Percentiles rank a stretch among this genome's conserved stretches.
Conservation (phyloP, 2,888 invertebrate genomes). For the Macrophya alboannulata region DNA sequence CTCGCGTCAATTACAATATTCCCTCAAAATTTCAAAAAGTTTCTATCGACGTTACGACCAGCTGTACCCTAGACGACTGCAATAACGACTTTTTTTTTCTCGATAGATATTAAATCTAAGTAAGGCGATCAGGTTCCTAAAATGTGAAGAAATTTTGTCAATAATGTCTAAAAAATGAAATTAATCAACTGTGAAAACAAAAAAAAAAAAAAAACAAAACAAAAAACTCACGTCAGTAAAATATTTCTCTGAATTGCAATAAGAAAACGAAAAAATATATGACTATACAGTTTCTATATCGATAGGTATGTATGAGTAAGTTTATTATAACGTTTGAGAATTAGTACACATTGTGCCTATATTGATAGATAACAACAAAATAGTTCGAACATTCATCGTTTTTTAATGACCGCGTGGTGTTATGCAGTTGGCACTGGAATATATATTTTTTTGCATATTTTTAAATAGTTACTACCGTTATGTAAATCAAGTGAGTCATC, state of each 20-base stretch:
- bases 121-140: no score
- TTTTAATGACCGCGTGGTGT: not conserved
- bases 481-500: conserved; percentile 21
- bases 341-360: not conserved
- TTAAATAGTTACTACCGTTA: conserved; percentile 9
- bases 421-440: not conserved
- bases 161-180: no score
- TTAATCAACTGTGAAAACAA: no score
- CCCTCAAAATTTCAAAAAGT: no score
- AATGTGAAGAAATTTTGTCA: no score
- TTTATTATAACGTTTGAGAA: not conserved
- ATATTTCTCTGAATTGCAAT: not conserved
- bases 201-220: not conserved
- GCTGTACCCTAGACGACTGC: no score
- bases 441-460: not conserved
- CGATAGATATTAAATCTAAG: no score
- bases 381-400: not conserved
- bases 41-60: no score
- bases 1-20: no score
- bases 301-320: not conserved
- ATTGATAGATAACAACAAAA: not conserved
- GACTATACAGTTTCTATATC: not conserved
- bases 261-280: not conserved
- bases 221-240: not conserved
- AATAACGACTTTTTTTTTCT: no score